Percentiles rank a stretch among this genome's conserved stretches.
Conservation (phyloP, 2,888 invertebrate species). For the Cosmorhoe ocellata region DNA sequence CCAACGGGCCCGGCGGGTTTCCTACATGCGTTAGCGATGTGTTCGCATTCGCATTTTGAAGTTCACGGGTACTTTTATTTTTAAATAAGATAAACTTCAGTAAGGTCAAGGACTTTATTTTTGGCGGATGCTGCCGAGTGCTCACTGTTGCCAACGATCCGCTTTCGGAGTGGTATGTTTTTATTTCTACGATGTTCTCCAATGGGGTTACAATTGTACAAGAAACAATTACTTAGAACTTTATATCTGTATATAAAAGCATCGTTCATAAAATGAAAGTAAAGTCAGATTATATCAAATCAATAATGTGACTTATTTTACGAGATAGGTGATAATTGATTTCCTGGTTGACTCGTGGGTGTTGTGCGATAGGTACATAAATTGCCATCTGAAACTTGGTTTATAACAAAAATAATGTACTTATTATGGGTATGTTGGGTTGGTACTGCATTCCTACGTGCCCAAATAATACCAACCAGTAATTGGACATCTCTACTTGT, state of each 20-base stretch:
- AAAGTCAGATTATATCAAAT: not conserved
- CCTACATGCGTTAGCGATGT: constrained; percentile 54
- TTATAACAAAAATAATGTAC: too few relatives aligned
- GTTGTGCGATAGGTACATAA: too few relatives aligned
- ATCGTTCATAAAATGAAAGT: constrained; percentile 37
- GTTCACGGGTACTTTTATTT: constrained; percentile 79
- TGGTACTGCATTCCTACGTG: constrained; percentile 24
- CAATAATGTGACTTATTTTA: not conserved
- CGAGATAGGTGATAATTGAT: too few relatives aligned
- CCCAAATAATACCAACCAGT: constrained; percentile 48
- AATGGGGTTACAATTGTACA: constrained; percentile 49
- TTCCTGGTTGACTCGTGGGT: too few relatives aligned
- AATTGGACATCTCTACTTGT: constrained; percentile 47
- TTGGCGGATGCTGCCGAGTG: constrained; percentile 64
- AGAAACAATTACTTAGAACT: constrained; percentile 44
- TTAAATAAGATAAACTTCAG: constrained; percentile 67
- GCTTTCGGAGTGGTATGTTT: constrained; percentile 53
- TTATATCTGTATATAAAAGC: constrained; percentile 36
- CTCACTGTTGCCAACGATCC: constrained; percentile 67
- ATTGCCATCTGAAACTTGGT: too few relatives aligned
- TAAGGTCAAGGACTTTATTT: constrained; percentile 79
- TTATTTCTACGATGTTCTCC: constrained; percentile 44
- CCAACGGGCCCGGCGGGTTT: constrained; percentile 65
- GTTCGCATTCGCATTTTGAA: constrained; percentile 58
- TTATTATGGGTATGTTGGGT: too few relatives aligned